Evolutionary conservation across 2,113 vertebrate genomes (phyloP).

Genomic region (Atherinomorus stipes): DNA sequence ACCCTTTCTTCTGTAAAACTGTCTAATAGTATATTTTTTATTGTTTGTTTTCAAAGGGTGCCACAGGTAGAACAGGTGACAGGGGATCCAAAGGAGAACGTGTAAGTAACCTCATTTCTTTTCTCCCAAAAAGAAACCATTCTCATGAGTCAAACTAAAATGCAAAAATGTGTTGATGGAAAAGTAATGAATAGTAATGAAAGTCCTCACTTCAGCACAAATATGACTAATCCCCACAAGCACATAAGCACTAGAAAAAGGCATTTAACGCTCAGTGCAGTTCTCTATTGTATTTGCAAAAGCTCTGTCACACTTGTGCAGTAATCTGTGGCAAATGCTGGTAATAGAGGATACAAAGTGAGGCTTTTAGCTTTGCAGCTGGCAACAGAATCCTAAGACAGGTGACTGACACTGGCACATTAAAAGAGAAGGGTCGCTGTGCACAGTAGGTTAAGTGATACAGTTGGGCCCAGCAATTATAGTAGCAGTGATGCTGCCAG

Average conservation of each 20-base stretch:
- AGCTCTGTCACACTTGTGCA: conserved; percentile 58
- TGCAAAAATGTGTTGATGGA: conserved; percentile 48
- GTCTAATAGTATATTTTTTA: conserved; percentile 15
- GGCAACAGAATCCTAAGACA: conserved; percentile 29
- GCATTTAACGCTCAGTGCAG: conserved; percentile 56
- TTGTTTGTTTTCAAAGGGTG: conserved; percentile 84
- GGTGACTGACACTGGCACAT: conserved; percentile 43
- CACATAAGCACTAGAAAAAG: conserved; percentile 62
- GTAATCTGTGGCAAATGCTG: conserved; percentile 64
- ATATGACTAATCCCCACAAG: conserved; percentile 67
- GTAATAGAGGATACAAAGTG: conserved; percentile 50
- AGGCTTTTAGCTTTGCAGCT: conserved; percentile 48
- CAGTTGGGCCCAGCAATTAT: not conserved
- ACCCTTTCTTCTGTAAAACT: not conserved
- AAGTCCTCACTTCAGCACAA: conserved; percentile 60
- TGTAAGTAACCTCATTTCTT: conserved; percentile 79
- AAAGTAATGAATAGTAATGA: conserved; percentile 67
- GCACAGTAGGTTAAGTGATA: conserved; percentile 29
- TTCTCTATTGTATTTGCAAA: conserved; percentile 59
- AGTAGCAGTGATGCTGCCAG: conserved; percentile 1
- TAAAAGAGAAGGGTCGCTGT: conserved; percentile 36
- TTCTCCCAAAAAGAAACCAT: conserved; percentile 27
- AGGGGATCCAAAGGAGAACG: conserved; percentile 98
- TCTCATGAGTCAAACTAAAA: conserved; percentile 41
- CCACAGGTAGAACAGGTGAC: conserved; percentile 89